Percentiles rank a stretch among this genome's conserved stretches.
phyloP scores from a whole-genome alignment of 1,140 invertebrate species.

The Chrysoperla carnea region DNA sequence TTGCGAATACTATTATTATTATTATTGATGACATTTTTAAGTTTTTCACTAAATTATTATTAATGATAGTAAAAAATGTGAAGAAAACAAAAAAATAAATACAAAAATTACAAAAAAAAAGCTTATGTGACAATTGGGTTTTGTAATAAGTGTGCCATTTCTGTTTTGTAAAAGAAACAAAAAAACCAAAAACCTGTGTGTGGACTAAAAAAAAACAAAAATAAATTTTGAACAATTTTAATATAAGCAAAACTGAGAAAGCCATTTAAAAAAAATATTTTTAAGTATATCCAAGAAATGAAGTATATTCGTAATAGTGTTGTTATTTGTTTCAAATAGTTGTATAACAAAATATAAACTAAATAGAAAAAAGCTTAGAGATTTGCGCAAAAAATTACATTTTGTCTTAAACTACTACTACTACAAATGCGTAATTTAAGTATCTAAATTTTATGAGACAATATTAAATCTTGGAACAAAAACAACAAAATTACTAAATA shows the following conservation, averaged over 20 bases:
- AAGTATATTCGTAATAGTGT: background rate
- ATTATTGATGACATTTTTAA: background rate
- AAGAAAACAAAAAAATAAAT: background rate
- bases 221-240: background rate
- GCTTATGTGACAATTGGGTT: slow-evolving; percentile 12
- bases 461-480: background rate
- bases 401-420: too few species aligned
- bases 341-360: background rate
- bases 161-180: slow-evolving; percentile 7
- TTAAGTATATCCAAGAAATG: background rate
- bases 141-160: slow-evolving; percentile 22
- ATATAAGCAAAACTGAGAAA: background rate
- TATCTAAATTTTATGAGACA: background rate
- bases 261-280: background rate
- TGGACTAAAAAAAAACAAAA: background rate
- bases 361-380: slow-evolving; percentile 1
- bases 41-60: background rate
- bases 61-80: slow-evolving; percentile 3
- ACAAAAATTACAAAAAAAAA: slow-evolving; percentile 1
- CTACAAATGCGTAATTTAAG: too few species aligned
- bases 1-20: slow-evolving; percentile 22
- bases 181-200: background rate
- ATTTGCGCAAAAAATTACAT: too few species aligned
- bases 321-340: background rate
- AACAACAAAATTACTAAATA: background rate